Conservation (phyloP, 2,888 invertebrate species). For the Syrphus vitripennis region DNA sequence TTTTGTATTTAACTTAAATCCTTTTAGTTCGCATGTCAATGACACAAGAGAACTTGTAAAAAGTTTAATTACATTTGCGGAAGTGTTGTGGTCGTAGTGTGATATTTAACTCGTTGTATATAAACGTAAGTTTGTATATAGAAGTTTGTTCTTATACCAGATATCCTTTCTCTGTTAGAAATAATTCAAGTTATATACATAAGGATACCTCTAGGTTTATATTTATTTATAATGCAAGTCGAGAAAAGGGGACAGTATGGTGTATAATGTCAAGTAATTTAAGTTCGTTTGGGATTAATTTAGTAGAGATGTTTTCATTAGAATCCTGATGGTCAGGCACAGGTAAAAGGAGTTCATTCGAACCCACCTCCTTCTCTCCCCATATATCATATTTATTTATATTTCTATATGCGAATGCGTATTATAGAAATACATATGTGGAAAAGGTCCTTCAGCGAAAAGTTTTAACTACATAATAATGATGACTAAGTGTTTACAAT, state of each 20-base stretch:
- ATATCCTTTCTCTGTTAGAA: not conserved
- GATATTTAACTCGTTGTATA: slow-evolving; percentile 57
- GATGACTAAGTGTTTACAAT: slow-evolving; percentile 64
- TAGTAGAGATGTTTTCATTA: slow-evolving; percentile 69
- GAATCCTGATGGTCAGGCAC: slow-evolving; percentile 66
- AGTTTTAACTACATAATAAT: slow-evolving; percentile 65
- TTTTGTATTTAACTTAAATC: slow-evolving; percentile 10
- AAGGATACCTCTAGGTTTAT: not conserved
- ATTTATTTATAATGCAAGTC: not conserved
- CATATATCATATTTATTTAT: not conserved
- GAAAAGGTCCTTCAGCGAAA: slow-evolving; percentile 45
- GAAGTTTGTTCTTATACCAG: too few species aligned
- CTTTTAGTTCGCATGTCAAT: slow-evolving; percentile 68
- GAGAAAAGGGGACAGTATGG: not conserved
- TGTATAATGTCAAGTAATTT: slow-evolving; percentile 64
- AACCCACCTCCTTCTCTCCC: not conserved
- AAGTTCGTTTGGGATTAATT: slow-evolving; percentile 71
- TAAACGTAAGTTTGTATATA: not conserved
- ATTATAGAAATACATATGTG: slow-evolving; percentile 11
- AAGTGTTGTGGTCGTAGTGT: slow-evolving; percentile 65
- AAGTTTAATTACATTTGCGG: slow-evolving; percentile 70
- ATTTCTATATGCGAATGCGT: not conserved
- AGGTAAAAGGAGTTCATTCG: slow-evolving; percentile 40
- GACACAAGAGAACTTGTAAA: slow-evolving; percentile 70
- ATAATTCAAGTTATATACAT: too few species aligned